These are phyloP conservation scores for Pangasius sanitwongsei DNA, from an alignment of 2,797 vertebrate species.

Conservation along the genomic window DNA sequence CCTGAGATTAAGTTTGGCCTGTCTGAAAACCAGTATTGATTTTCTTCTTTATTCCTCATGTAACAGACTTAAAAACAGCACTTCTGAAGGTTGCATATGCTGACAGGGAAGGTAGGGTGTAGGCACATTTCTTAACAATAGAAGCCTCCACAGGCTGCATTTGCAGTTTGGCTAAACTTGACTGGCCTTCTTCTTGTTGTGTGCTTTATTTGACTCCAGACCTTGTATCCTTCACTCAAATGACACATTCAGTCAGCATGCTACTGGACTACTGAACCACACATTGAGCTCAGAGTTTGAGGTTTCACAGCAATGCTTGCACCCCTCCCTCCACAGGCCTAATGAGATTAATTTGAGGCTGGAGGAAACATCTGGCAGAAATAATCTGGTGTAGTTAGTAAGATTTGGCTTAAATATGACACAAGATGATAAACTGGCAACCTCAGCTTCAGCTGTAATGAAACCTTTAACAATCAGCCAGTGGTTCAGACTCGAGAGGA, in stretches of 20 bases:
- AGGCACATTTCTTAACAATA: neutral
- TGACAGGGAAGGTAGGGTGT: neutral
- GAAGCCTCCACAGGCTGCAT: neutral
- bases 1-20: neutral
- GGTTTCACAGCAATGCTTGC: neutral
- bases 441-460: neutral
- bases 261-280: neutral
- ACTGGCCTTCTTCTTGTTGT: neutral
- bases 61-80: neutral
- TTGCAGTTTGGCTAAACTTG: neutral
- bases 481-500: neutral
- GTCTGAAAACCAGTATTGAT: slow-evolving; percentile 1
- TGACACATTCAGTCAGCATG: neutral
- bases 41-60: slow-evolving; percentile 19
- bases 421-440: slow-evolving; percentile 6
- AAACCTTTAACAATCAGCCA: slow-evolving; percentile 7
- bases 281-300: neutral
- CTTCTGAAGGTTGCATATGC: neutral
- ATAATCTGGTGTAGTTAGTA: slow-evolving; percentile 28
- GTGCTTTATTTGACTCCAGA: neutral
- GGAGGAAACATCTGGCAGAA: slow-evolving; percentile 38
- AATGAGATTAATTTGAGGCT: slow-evolving; percentile 23
- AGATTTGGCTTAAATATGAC: slow-evolving; percentile 15
- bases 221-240: neutral
- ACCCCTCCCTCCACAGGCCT: neutral